Evolutionary conservation across 1,140 invertebrate genomes (phyloP).

Genomic region (Melanaphis sacchari): DNA sequence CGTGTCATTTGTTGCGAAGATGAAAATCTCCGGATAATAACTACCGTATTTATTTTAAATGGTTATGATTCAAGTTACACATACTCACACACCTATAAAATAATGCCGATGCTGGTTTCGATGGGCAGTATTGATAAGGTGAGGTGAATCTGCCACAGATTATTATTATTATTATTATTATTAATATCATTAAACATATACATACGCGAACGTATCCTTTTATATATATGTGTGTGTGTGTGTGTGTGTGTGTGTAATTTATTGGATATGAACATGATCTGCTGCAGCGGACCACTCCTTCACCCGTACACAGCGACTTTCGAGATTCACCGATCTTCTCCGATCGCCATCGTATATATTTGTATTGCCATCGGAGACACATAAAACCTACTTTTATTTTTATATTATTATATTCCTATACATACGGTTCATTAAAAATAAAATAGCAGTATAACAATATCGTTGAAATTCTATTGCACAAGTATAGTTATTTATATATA

Average conservation of each 20-base stretch:
- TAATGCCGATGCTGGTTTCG: not conserved
- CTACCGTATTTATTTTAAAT: conserved; percentile 51
- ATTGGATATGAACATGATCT: conserved; percentile 32
- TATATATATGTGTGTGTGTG: not conserved
- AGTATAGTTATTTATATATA: not conserved
- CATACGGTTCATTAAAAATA: conserved; percentile 12
- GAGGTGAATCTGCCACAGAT: conserved; percentile 27
- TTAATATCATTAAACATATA: not conserved
- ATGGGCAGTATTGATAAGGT: conserved; percentile 37
- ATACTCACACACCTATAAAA: conserved; percentile 20
- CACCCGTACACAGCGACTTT: not conserved
- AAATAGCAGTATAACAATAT: conserved; percentile 24
- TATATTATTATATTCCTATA: not conserved
- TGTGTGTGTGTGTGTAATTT: not conserved
- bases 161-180: not conserved
- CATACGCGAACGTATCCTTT: not conserved
- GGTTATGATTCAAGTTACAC: conserved; percentile 37
- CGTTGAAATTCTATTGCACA: conserved; percentile 33
- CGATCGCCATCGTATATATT: not conserved
- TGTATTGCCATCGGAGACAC: not conserved
- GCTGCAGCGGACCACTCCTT: conserved; percentile 31
- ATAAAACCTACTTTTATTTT: conserved; percentile 34
- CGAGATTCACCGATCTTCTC: conserved; percentile 15
- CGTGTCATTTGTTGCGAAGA: not conserved
- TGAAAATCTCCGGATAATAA: conserved; percentile 19